A percentile compares a stretch with the other conserved stretches of the same genome.
These are phyloP conservation scores for Dicranocentrus wangi DNA, from an alignment of 2,888 invertebrate species.

Conservation along the genomic window DNA sequence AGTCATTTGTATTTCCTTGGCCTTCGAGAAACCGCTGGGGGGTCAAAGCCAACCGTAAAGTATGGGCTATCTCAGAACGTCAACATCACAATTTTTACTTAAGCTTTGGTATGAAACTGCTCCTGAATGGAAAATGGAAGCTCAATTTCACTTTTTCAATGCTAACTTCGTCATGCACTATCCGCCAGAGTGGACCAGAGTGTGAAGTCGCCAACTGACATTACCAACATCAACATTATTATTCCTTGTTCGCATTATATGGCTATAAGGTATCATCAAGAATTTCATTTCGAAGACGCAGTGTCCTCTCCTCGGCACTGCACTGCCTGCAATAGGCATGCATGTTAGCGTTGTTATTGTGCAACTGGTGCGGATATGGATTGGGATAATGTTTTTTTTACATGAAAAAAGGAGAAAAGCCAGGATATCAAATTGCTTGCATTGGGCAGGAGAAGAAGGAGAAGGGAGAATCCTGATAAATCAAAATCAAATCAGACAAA, in stretches of 20 bases:
- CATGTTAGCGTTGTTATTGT: too few relatives aligned
- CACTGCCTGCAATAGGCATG: too few relatives aligned
- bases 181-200: too few relatives aligned
- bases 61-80: not conserved
- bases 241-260: not conserved
- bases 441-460: too few relatives aligned
- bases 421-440: conserved; percentile 48
- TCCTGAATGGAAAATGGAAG: not conserved
- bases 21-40: conserved; percentile 2
- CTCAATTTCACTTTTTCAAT: not conserved
- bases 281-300: not conserved
- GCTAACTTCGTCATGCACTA: not conserved
- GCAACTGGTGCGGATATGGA: too few relatives aligned
- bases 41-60: not conserved
- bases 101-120: not conserved
- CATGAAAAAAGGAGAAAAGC: conserved; percentile 12
- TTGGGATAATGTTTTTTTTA: too few relatives aligned
- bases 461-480: conserved; percentile 64
- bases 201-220: too few relatives aligned
- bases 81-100: not conserved
- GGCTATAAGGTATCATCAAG: not conserved
- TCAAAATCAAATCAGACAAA: conserved; percentile 65
- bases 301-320: too few relatives aligned
- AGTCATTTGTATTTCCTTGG: not conserved
- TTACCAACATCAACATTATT: too few relatives aligned